phyloP scores from a whole-genome alignment of 2,888 invertebrate genomes.

The Dasysyrphus tricinctus region DNA sequence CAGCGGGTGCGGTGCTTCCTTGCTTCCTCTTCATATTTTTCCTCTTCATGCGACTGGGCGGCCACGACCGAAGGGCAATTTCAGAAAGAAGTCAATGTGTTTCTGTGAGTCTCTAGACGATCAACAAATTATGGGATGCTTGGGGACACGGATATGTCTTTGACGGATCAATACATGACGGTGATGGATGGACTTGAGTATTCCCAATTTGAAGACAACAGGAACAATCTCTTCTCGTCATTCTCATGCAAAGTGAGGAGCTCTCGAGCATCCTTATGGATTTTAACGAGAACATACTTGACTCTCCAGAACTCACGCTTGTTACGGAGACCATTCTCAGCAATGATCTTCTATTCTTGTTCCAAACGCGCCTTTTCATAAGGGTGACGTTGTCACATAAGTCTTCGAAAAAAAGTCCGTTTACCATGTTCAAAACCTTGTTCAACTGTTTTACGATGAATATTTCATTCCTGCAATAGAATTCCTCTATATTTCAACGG shows the following conservation, averaged over 20 bases:
- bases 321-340: slow-evolving; percentile 99
- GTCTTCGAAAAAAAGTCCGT: slow-evolving; percentile 98
- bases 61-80: slow-evolving; percentile 99
- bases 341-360: slow-evolving; percentile 99
- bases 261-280: slow-evolving; percentile 99
- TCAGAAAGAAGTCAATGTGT: slow-evolving; percentile 98
- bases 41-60: slow-evolving; percentile 99
- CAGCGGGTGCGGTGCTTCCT: slow-evolving; percentile 92
- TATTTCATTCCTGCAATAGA: too few species aligned
- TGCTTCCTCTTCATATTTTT: slow-evolving; percentile 98
- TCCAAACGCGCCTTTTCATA: slow-evolving; percentile 99
- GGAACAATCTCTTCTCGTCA: slow-evolving; percentile 97
- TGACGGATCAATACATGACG: too few species aligned
- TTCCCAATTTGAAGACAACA: slow-evolving; percentile 98
- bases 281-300: slow-evolving; percentile 98
- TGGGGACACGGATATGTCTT: slow-evolving; percentile 99
- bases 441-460: too few species aligned
- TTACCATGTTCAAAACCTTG: slow-evolving; percentile 93
- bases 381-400: slow-evolving; percentile 98
- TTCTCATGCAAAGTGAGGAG: slow-evolving; percentile 99
- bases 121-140: slow-evolving; percentile 99
- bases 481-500: too few species aligned
- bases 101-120: slow-evolving; percentile 98
- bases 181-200: slow-evolving; percentile 99
- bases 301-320: slow-evolving; percentile 99